Evolutionary conservation across 2,888 invertebrate genomes (phyloP).

Genomic region (Zonitis immaculata): DNA sequence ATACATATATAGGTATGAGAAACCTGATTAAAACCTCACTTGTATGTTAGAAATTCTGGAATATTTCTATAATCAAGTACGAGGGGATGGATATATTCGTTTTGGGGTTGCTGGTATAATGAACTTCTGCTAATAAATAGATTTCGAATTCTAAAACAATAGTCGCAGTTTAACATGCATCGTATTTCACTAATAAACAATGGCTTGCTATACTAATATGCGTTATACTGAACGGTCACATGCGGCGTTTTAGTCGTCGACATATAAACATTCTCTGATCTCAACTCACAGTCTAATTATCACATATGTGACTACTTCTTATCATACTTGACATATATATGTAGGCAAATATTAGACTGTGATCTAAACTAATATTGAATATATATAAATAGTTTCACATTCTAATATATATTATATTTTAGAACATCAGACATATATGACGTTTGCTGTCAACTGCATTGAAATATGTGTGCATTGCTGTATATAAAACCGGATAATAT

Average conservation of each 20-base stretch:
- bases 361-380: slow-evolving; percentile 22
- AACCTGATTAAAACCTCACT: too few relatives aligned
- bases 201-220: slow-evolving; percentile 19
- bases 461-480: slow-evolving; percentile 13
- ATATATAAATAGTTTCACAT: slow-evolving; percentile 27
- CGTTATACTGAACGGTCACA: slow-evolving; percentile 26
- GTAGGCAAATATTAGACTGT: slow-evolving; percentile 38
- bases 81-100: too few relatives aligned
- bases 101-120: not conserved
- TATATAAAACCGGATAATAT: not conserved
- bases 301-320: slow-evolving; percentile 49
- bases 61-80: too few relatives aligned
- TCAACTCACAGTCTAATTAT: slow-evolving; percentile 45
- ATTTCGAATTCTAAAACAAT: slow-evolving; percentile 45
- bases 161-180: slow-evolving; percentile 38
- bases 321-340: slow-evolving; percentile 49
- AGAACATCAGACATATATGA: slow-evolving; percentile 37
- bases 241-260: slow-evolving; percentile 18
- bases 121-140: slow-evolving; percentile 34
- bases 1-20: too few relatives aligned
- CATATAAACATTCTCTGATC: slow-evolving; percentile 31
- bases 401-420: slow-evolving; percentile 24
- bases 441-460: slow-evolving; percentile 42
- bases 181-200: slow-evolving; percentile 24
- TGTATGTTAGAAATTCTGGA: too few relatives aligned